Conservation (phyloP, 2,888 invertebrate species). For the Nezara viridula region DNA sequence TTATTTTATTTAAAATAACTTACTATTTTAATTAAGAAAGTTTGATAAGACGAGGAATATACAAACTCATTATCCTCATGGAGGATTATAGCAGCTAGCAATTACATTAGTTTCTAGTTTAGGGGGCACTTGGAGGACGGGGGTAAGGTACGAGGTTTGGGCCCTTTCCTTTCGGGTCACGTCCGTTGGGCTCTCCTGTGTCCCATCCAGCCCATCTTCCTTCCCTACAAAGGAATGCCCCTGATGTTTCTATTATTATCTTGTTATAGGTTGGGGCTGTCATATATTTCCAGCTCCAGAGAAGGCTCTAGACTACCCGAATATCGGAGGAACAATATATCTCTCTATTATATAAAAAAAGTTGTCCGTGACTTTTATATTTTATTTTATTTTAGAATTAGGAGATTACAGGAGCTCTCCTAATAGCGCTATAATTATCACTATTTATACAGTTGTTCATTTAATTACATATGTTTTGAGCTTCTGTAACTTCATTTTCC, state of each 20-base stretch:
- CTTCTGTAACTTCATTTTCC: no score
- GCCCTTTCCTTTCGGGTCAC: constrained; percentile 8
- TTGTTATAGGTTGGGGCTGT: neutral
- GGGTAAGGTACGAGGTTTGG: neutral
- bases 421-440: no score
- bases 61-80: neutral
- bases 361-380: no score
- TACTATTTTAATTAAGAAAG: no score
- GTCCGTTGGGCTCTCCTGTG: neutral
- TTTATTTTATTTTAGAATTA: no score
- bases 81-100: neutral
- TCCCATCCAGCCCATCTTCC: neutral
- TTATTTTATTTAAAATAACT: no score
- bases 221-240: neutral
- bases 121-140: neutral
- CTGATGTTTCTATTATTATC: constrained; percentile 10
- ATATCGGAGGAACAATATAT: no score
- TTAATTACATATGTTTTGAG: no score
- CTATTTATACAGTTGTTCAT: no score
- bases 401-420: no score
- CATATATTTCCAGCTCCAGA: neutral
- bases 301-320: neutral
- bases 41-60: neutral
- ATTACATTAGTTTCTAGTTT: constrained; percentile 38
- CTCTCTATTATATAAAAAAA: no score